Percentiles rank a stretch among this genome's conserved stretches.
phyloP scores from a whole-genome alignment of 92 coral and sea anemone species.

The Phenganax marumi region DNA sequence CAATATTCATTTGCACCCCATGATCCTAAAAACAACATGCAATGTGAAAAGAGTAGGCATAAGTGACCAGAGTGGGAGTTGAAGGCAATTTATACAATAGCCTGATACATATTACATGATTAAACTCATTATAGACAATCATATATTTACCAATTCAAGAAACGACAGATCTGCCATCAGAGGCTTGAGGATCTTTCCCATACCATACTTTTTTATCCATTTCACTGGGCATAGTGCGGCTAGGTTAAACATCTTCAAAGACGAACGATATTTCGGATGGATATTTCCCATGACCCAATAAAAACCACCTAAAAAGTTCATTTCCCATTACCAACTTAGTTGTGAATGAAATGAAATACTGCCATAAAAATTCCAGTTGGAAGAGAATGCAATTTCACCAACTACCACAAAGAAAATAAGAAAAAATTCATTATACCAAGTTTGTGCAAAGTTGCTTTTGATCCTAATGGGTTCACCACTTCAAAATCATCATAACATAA shows the following conservation, averaged over 20 bases:
- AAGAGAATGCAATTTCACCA: too few relatives aligned
- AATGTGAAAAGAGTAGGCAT: neutral
- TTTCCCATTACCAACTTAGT: too few relatives aligned
- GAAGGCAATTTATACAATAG: too few relatives aligned
- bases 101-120: neutral
- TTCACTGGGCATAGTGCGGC: conserved; percentile 46
- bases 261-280: conserved; percentile 56
- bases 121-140: neutral
- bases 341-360: too few relatives aligned
- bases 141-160: conserved; percentile 53
- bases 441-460: too few relatives aligned
- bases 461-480: too few relatives aligned
- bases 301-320: too few relatives aligned
- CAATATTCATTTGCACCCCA: conserved; percentile 54
- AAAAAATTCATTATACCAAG: too few relatives aligned
- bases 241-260: conserved; percentile 40
- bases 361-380: too few relatives aligned
- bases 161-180: conserved; percentile 52
- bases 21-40: conserved; percentile 45
- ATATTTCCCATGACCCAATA: neutral
- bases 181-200: conserved; percentile 41
- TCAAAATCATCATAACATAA: too few relatives aligned
- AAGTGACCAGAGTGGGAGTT: too few relatives aligned
- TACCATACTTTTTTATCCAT: conserved; percentile 50
- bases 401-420: too few relatives aligned